Conservation (phyloP, 2,113 vertebrate species). For the Paramisgurnus dabryanus region DNA sequence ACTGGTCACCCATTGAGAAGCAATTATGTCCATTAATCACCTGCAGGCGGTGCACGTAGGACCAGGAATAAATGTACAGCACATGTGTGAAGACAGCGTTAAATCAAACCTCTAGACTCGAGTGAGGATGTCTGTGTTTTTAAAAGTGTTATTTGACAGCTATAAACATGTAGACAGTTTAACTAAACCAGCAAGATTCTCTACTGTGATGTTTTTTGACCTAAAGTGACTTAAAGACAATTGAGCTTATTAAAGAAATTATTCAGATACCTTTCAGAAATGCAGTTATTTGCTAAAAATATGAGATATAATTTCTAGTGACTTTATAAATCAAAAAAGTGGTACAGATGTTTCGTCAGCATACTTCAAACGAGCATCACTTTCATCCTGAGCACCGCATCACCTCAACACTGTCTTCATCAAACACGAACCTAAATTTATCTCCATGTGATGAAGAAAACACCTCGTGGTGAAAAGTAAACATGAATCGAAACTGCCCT, state of each 20-base stretch:
- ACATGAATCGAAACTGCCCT: constrained; percentile 3
- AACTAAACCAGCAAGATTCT: background rate
- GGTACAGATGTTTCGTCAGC: no score
- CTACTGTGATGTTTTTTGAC: constrained; percentile 69
- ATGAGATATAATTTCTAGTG: no score
- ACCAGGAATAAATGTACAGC: background rate
- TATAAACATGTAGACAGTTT: background rate
- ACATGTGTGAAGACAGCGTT: background rate
- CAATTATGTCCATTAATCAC: background rate
- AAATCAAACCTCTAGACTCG: background rate
- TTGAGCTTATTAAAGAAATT: no score
- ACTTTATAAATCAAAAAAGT: no score
- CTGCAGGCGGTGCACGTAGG: background rate
- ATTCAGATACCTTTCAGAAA: no score
- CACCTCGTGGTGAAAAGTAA: background rate
- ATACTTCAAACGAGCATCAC: constrained; percentile 49
- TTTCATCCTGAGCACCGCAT: constrained; percentile 65
- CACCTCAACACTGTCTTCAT: constrained; percentile 37
- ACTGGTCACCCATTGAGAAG: background rate
- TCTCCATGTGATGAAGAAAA: constrained; percentile 10
- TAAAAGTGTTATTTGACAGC: no score
- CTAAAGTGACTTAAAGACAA: no score
- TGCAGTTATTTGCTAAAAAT: no score
- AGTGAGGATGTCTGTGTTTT: background rate
- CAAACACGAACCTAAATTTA: constrained; percentile 45